Base-by-base conservation (phyloP, 2,113 vertebrate genomes). In the Drymodes brunneopygia region DNA sequence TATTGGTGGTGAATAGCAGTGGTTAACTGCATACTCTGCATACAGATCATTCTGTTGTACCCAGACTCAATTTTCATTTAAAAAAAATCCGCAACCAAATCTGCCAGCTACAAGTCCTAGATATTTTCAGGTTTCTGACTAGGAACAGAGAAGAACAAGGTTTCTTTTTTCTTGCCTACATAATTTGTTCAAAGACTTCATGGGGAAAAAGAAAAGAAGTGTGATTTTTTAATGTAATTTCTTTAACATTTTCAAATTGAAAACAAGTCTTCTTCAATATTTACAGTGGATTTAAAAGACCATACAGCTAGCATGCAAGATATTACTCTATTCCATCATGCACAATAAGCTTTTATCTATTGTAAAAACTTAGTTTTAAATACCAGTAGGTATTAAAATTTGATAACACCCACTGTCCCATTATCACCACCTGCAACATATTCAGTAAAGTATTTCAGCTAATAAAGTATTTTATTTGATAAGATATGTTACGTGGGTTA, bases 1-100 rank as follows among this genome's bases (percentile, higher is more conserved):
- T 95, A 91, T 61, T 92, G 75, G 54, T 93, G 54, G 71, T 58
- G 86, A 93, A 90, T 65, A 88, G 42, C 66, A 91, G 78, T 72
- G 53, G 67, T 86, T 95, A 93, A 77, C 47, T 38, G 22, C 58
- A 50, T 18, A 62, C 11, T 57, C 45, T 81, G 93, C 58, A 94
- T 96, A 78, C 79, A 86, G 75, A 96, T 81, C n/a, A 81, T 67
- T 78, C 67, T 60, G 35, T 45, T 74, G 51, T 31, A 64, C 0
- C 4, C 51, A 83, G 47, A n/a, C 27, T 75, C 33, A 62, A 20
- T 77, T 90, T 72, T 82, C 8, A 73, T 60, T 58, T 4, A 11
- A 90, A 86, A 69, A 78, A 65, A 13, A 3, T 38, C 15, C 61
- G 11, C 24, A 66, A 33, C 12, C 27, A 65, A 70, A 81, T 18